Conservation (phyloP, 2,113 vertebrate genomes). For the Leucopsar rothschildi region DNA sequence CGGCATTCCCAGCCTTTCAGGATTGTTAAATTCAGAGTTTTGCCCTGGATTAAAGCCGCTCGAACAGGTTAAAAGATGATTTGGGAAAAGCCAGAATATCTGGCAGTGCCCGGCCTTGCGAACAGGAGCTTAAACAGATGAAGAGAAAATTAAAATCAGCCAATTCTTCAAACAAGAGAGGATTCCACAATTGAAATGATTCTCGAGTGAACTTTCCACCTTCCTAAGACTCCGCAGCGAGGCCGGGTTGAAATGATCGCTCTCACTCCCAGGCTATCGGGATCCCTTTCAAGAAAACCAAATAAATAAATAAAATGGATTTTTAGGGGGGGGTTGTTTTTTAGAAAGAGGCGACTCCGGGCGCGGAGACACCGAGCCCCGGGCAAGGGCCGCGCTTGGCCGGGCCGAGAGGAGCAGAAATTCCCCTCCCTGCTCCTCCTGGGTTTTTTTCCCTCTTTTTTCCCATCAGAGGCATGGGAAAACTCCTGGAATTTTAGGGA, state of each 20-base stretch:
- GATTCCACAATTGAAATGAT: neutral
- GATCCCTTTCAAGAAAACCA: neutral
- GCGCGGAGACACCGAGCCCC: neutral
- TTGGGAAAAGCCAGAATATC: neutral
- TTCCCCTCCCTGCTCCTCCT: accelerated
- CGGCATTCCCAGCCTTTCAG: no score
- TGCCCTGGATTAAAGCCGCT: neutral
- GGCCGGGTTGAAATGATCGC: neutral
- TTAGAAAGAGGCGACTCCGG: neutral
- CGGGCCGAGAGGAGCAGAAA: neutral
- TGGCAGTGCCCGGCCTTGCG: accelerated
- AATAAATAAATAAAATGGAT: neutral
- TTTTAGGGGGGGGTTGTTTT: neutral
- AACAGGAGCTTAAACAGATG: neutral
- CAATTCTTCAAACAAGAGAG: accelerated
- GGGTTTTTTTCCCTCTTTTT: neutral
- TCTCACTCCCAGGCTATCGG: neutral
- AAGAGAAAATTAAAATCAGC: neutral
- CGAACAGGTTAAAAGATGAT: neutral
- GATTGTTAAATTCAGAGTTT: neutral
- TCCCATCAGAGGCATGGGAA: neutral
- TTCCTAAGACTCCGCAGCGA: neutral
- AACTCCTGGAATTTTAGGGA: neutral
- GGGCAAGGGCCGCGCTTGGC: neutral
- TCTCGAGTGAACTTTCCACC: neutral